A percentile compares a stretch with the other conserved stretches of the same genome.
These are phyloP conservation scores for Cactoblastis cactorum DNA, from an alignment of 2,888 invertebrate genomes.

Conservation along the genomic window DNA sequence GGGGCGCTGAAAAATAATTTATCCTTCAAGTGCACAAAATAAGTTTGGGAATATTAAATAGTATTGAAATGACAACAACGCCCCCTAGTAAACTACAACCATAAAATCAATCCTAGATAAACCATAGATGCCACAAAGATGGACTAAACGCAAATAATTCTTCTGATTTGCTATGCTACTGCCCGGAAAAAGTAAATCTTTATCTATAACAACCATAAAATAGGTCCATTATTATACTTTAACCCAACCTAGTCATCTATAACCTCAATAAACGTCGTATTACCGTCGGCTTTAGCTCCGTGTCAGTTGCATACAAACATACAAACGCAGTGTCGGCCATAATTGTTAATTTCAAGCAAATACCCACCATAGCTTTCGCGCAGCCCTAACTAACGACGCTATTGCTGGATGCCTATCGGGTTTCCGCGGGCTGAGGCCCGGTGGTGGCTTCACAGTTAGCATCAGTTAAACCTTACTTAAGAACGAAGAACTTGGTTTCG, in stretches of 20 bases:
- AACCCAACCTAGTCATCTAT: not conserved
- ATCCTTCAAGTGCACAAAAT: too few relatives aligned
- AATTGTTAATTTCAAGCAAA: slow-evolving; percentile 76
- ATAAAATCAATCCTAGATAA: too few relatives aligned
- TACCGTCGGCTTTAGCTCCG: slow-evolving; percentile 28
- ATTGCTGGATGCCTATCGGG: slow-evolving; percentile 75
- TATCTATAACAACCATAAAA: not conserved
- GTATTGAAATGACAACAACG: too few relatives aligned
- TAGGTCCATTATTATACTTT: not conserved
- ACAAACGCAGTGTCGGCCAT: slow-evolving; percentile 67
- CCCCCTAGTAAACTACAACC: too few relatives aligned
- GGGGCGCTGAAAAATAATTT: too few relatives aligned
- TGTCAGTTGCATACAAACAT: slow-evolving; percentile 41
- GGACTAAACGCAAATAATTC: too few relatives aligned
- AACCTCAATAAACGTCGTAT: not conserved
- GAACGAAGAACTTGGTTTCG: not conserved
- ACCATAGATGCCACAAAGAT: too few relatives aligned
- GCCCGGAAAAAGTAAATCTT: too few relatives aligned
- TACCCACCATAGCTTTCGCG: slow-evolving; percentile 67
- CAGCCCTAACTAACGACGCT: slow-evolving; percentile 72
- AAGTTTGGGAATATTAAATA: too few relatives aligned
- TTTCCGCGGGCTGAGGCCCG: slow-evolving; percentile 52
- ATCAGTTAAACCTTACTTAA: not conserved
- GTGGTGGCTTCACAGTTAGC: slow-evolving; percentile 25
- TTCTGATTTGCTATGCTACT: too few relatives aligned